Conservation (phyloP, 2,113 vertebrate genomes). For the Geococcyx californianus region DNA sequence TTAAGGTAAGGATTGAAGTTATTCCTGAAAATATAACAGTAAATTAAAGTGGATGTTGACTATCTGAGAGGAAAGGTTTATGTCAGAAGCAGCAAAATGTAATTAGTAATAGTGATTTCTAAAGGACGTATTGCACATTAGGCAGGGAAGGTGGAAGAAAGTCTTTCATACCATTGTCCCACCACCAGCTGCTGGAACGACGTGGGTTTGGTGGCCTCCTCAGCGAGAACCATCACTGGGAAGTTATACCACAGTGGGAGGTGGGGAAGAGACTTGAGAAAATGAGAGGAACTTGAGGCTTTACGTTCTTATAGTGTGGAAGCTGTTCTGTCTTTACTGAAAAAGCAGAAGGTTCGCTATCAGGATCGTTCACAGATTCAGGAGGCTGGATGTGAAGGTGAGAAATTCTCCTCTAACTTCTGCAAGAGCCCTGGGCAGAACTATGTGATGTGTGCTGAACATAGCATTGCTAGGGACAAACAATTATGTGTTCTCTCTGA, state of each 20-base stretch:
- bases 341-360: not conserved
- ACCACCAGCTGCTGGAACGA: not conserved
- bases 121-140: not conserved
- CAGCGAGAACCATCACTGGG: not conserved
- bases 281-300: not conserved
- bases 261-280: not conserved
- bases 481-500: not conserved
- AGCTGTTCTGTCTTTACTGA: not conserved
- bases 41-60: not conserved
- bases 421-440: not conserved
- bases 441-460: not conserved
- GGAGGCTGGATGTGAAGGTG: not conserved
- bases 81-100: not conserved
- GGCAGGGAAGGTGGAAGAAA: not conserved
- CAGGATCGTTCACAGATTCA: not conserved
- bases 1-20: constrained; percentile 87
- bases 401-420: not conserved
- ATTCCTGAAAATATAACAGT: not conserved
- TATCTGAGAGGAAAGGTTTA: not conserved
- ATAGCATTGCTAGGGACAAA: not conserved
- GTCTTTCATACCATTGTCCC: not conserved
- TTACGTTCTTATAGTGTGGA: not conserved
- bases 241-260: not conserved
- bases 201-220: not conserved
- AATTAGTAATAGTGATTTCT: not conserved